phyloP scores from a whole-genome alignment of 2,113 vertebrate species.

The Actenoides lindsayi region DNA sequence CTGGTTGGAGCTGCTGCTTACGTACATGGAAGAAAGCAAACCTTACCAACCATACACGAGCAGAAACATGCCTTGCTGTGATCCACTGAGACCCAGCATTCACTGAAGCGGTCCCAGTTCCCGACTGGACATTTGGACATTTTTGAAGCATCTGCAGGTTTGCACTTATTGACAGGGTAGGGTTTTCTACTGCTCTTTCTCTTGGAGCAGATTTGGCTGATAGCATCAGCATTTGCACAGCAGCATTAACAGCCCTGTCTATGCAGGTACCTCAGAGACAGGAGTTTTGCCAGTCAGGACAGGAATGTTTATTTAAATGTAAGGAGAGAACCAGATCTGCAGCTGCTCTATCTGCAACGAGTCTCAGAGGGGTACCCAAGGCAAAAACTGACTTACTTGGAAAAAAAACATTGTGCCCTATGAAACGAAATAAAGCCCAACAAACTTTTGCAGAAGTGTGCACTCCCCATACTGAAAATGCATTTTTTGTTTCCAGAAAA shows the following conservation, averaged over 20 bases:
- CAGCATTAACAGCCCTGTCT: not conserved
- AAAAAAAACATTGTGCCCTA: not conserved
- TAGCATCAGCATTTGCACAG: not conserved
- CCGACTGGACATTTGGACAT: not conserved
- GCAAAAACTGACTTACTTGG: not conserved
- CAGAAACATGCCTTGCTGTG: not conserved
- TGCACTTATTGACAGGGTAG: not conserved
- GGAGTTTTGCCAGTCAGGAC: conserved; percentile 31
- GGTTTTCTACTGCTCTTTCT: not conserved
- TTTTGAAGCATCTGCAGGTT: not conserved
- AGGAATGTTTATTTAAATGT: conserved; percentile 50
- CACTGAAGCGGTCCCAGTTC: fast-evolving
- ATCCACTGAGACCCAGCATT: not conserved
- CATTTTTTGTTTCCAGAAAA: not conserved
- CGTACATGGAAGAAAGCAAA: not conserved
- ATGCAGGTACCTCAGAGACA: conserved; percentile 2
- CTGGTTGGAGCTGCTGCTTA: not conserved
- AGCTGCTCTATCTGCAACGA: not conserved
- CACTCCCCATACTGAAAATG: not conserved
- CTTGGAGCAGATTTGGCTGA: not conserved
- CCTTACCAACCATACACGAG: fast-evolving
- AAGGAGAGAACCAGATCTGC: conserved; percentile 41
- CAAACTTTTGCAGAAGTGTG: not conserved
- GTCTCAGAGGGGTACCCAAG: not conserved
- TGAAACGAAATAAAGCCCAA: not conserved